Evolutionary conservation across 2,888 invertebrate genomes (phyloP).

Genomic region (Ethmia dodecea): DNA sequence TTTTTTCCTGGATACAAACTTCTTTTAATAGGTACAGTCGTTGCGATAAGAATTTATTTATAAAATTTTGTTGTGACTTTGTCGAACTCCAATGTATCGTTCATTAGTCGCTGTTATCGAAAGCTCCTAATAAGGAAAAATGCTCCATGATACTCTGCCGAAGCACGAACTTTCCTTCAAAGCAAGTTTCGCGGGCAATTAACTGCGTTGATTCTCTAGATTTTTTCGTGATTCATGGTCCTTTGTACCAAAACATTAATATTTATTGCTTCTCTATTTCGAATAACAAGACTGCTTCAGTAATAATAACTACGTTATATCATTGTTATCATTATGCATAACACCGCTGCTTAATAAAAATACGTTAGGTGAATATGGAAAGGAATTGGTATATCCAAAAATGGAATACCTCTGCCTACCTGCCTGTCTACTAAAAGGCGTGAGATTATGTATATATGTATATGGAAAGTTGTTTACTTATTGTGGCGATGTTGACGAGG

Average conservation of each 20-base stretch:
- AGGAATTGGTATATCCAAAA: not conserved
- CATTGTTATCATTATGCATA: not conserved
- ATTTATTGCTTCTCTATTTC: slow-evolving; percentile 21
- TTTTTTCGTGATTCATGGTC: slow-evolving; percentile 32
- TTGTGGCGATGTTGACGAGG: no score
- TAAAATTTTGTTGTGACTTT: slow-evolving; percentile 2
- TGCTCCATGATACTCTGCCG: slow-evolving; percentile 35
- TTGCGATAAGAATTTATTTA: no score
- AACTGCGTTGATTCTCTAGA: slow-evolving; percentile 41
- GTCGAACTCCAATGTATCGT: slow-evolving; percentile 25
- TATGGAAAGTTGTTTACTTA: not conserved
- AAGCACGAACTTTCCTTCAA: slow-evolving; percentile 38
- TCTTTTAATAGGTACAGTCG: no score
- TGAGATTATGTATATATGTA: not conserved
- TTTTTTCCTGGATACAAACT: no score
- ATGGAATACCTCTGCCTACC: not conserved
- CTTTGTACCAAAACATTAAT: slow-evolving; percentile 22
- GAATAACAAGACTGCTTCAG: slow-evolving; percentile 13
- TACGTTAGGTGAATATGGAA: not conserved
- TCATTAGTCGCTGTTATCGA: slow-evolving; percentile 43
- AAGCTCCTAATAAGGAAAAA: slow-evolving; percentile 54
- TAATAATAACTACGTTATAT: no score
- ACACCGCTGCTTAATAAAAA: not conserved
- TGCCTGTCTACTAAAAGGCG: no score
- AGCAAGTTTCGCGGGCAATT: slow-evolving; percentile 46